Evolutionary conservation across 1,140 invertebrate genomes (phyloP), one percentile per base, ranked within the genome.

Genomic region (Drosophila nigromelanica): DNA sequence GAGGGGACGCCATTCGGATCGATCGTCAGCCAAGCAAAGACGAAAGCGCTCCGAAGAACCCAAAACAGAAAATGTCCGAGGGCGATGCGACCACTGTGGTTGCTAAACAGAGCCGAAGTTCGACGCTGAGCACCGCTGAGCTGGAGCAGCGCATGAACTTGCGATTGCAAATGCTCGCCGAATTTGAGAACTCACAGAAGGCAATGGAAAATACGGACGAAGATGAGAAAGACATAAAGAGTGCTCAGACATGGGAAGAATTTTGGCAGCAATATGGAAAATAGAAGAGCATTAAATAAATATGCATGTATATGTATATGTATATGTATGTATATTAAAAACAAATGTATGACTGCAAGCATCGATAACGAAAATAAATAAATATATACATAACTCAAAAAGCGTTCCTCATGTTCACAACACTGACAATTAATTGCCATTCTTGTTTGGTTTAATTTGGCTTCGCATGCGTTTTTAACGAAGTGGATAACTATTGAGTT

Each of bases 131-230:
- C 14, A 35, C 3, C 0, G 55, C 27, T 1, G 67, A 80, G 10
- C 8, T 85, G 3, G 50, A 76, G 5, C 14, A 62, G 4, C 80
- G 76, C 4, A 85, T 83, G 78, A 18, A 48, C 0, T 0, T 52
- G 1, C 69, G 81, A 4, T 45, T 85, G 5, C 35, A 70, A 7
- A 70, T 80, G 14, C 39, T 85, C 1, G 70, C 81, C 0, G 61
- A 69, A 0, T 86, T 69, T 30, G 81, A 85, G 42, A 86, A 81
- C 39, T 33, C 43, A 1, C 37, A 81, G 24, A 37, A 43, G 15
- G 37, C 45, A n/a, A 37, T 6, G 12, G 10, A 10, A 7, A 59
- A 39, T 14, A 27, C 12, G 27, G 47, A 45, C 30, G 6, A 15
- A 11, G 59, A 59, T 2, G 52, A 43, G 4, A 18, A 21, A 1